Conservation (phyloP, 2,797 vertebrate species). For the Dendrocincla tyrannina region DNA sequence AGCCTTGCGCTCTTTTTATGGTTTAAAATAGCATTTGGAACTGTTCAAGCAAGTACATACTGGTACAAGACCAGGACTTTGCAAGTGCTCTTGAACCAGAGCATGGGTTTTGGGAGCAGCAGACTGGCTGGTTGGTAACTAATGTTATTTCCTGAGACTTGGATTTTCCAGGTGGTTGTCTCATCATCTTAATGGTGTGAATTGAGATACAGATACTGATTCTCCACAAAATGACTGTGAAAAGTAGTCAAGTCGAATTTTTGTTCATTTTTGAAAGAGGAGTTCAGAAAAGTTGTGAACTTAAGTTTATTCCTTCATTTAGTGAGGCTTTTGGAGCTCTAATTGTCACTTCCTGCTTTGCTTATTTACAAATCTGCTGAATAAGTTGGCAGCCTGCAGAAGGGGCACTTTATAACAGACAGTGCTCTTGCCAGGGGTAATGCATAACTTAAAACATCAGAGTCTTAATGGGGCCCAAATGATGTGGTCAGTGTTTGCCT, state of each 20-base stretch:
- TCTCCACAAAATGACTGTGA: background rate
- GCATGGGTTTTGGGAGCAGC: background rate
- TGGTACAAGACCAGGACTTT: background rate
- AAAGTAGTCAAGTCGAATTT: background rate
- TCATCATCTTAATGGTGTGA: fast-evolving
- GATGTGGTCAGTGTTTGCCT: background rate
- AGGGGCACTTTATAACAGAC: background rate
- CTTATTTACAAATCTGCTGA: background rate
- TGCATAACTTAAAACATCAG: background rate
- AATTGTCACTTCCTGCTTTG: background rate
- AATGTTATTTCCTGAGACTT: background rate
- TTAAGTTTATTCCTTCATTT: background rate
- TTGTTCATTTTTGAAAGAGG: background rate
- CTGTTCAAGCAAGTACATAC: background rate
- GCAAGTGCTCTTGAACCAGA: background rate
- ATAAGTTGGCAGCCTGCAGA: background rate
- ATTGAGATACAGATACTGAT: background rate
- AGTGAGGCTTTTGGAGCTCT: background rate
- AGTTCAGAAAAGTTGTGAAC: background rate
- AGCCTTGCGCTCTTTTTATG: background rate
- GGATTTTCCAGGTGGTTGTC: background rate
- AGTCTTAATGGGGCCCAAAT: background rate
- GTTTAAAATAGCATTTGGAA: background rate
- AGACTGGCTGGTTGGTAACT: background rate
- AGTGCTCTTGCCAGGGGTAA: background rate